Evolutionary conservation across 2,113 vertebrate species (phyloP).

Genomic region (Ptyas mucosa): DNA sequence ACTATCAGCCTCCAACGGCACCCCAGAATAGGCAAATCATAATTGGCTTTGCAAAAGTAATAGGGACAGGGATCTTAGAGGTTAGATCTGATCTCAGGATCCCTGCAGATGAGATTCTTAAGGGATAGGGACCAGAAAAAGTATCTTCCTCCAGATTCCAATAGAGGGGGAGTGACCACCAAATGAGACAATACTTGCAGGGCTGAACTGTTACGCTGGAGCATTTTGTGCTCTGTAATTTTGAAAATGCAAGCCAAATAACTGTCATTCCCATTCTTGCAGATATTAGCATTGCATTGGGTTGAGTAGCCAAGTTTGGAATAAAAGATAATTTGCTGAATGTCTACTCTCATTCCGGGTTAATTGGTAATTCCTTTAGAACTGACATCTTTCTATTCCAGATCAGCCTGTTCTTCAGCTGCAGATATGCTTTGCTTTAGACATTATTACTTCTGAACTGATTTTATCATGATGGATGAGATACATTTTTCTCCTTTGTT

Average conservation of each 20-base stretch:
- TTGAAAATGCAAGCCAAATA: not conserved
- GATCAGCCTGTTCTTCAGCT: not conserved
- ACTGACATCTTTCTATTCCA: slow-evolving; percentile 3
- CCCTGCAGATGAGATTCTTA: not conserved
- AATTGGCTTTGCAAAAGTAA: not conserved
- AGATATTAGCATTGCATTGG: not conserved
- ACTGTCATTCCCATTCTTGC: not conserved
- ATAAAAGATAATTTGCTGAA: not conserved
- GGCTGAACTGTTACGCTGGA: not conserved
- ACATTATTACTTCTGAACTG: slow-evolving; percentile 6
- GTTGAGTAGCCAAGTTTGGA: not conserved
- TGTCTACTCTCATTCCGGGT: not conserved
- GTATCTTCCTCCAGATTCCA: not conserved
- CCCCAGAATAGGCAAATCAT: not conserved
- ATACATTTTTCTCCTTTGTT: not conserved
- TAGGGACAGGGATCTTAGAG: not conserved
- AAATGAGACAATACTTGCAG: not conserved
- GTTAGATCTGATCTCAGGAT: not conserved
- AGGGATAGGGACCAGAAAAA: not conserved
- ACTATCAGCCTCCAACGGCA: not conserved
- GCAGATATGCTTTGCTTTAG: not conserved
- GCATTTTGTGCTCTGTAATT: not conserved
- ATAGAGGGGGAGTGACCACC: not conserved
- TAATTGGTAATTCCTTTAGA: not conserved
- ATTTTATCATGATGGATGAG: not conserved